Evolutionary conservation across 2,797 vertebrate species (phyloP).

Genomic region (Sebastes hubbsi): DNA sequence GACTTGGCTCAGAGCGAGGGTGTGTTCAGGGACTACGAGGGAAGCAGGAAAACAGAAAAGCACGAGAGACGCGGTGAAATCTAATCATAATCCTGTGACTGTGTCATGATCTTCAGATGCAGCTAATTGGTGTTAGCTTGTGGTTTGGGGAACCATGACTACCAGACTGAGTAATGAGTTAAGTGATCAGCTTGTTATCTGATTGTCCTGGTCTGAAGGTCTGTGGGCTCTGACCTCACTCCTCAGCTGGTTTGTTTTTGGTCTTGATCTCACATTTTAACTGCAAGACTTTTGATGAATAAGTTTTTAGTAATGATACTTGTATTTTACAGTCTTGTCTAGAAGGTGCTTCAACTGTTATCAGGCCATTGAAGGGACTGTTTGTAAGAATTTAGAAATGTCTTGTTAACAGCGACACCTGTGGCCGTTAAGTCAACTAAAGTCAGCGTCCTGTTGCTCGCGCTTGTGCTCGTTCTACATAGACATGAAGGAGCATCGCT

Average conservation of each 20-base stretch:
- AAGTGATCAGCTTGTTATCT: not conserved
- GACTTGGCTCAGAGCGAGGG: not conserved
- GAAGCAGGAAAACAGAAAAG: not conserved
- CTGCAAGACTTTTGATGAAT: not conserved
- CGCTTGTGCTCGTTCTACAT: too few relatives aligned
- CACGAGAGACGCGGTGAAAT: not conserved
- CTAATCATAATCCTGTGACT: slow-evolving; percentile 19
- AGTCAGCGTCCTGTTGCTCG: too few relatives aligned
- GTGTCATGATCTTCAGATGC: not conserved
- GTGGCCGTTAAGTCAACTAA: too few relatives aligned
- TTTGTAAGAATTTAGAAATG: too few relatives aligned
- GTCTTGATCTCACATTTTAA: not conserved
- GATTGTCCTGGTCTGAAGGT: not conserved
- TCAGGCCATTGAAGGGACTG: too few relatives aligned
- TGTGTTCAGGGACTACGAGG: slow-evolving; percentile 23
- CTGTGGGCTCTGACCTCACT: not conserved
- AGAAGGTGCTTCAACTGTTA: too few relatives aligned
- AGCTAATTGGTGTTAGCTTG: not conserved
- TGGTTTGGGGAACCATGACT: not conserved
- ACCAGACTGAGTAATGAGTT: not conserved
- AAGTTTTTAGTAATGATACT: not conserved
- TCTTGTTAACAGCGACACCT: too few relatives aligned
- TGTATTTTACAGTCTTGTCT: too few relatives aligned
- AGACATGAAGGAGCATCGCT: too few relatives aligned
- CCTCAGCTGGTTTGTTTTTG: not conserved